Conservation (phyloP, 2,888 invertebrate species). For the Troides oblongomaculatus region DNA sequence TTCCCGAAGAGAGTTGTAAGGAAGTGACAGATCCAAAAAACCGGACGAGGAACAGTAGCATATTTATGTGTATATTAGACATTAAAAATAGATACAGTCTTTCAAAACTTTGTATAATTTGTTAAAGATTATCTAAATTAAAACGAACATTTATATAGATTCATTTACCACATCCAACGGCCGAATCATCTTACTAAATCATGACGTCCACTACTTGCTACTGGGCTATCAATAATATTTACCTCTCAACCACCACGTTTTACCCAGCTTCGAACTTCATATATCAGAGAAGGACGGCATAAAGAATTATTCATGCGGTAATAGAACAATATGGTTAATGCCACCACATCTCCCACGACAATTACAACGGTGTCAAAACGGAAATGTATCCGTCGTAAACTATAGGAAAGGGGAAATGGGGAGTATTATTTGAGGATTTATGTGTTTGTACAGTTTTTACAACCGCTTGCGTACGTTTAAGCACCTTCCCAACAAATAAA, state of each 20-base stretch:
- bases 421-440: slow-evolving; percentile 40
- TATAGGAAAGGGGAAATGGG: slow-evolving; percentile 46
- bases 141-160: neutral
- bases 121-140: neutral
- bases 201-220: slow-evolving; percentile 30
- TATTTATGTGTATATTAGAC: too few relatives aligned
- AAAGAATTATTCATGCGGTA: slow-evolving; percentile 50
- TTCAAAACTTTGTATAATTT: too few relatives aligned
- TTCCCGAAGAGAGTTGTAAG: too few relatives aligned
- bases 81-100: too few relatives aligned
- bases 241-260: slow-evolving; percentile 46
- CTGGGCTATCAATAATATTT: slow-evolving; percentile 43
- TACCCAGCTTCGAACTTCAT: slow-evolving; percentile 15
- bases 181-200: slow-evolving; percentile 12
- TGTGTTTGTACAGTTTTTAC: slow-evolving; percentile 33
- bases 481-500: slow-evolving; percentile 18
- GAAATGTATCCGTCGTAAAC: slow-evolving; percentile 58
- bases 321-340: slow-evolving; percentile 44
- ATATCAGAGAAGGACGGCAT: slow-evolving; percentile 39
- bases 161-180: slow-evolving; percentile 36
- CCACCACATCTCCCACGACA: slow-evolving; percentile 58
- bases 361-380: slow-evolving; percentile 66
- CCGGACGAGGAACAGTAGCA: too few relatives aligned
- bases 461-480: slow-evolving; percentile 19
- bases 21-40: too few relatives aligned